Conservation (phyloP, 2,113 vertebrate genomes). For the Todiramphus chloris region DNA sequence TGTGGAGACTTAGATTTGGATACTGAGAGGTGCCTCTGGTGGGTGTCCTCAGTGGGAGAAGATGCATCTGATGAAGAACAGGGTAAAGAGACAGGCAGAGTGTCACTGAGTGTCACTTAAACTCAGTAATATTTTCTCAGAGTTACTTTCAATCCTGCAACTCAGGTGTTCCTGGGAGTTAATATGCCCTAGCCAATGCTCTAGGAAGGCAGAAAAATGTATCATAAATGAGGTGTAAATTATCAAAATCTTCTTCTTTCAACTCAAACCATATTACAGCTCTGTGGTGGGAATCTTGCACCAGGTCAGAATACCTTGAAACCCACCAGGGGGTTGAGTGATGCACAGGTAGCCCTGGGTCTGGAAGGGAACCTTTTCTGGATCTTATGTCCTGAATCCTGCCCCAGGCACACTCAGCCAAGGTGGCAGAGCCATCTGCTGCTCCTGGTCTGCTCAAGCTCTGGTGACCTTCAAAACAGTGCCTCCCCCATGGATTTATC, state of each 20-base stretch:
- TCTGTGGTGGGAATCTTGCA: background rate
- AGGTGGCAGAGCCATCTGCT: background rate
- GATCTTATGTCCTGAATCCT: background rate
- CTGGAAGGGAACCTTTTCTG: background rate
- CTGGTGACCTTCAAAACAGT: background rate
- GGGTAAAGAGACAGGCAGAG: background rate
- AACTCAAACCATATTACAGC: background rate
- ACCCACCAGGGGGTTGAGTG: background rate
- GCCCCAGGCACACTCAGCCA: background rate
- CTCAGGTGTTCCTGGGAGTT: background rate
- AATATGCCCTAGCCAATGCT: rapidly evolving
- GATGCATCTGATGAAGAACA: background rate
- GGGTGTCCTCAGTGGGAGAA: background rate
- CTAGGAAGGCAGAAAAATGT: background rate
- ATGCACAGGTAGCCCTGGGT: rapidly evolving
- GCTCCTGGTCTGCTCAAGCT: background rate
- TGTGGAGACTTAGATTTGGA: background rate
- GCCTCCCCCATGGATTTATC: background rate
- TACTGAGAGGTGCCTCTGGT: background rate
- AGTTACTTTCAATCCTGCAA: background rate
- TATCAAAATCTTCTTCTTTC: background rate
- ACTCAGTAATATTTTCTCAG: background rate
- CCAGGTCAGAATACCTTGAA: background rate
- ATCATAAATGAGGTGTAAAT: background rate
- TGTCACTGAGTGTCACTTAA: background rate